Evolutionary conservation across 2,888 invertebrate genomes (phyloP).

Genomic region (Pimpla rufipes): DNA sequence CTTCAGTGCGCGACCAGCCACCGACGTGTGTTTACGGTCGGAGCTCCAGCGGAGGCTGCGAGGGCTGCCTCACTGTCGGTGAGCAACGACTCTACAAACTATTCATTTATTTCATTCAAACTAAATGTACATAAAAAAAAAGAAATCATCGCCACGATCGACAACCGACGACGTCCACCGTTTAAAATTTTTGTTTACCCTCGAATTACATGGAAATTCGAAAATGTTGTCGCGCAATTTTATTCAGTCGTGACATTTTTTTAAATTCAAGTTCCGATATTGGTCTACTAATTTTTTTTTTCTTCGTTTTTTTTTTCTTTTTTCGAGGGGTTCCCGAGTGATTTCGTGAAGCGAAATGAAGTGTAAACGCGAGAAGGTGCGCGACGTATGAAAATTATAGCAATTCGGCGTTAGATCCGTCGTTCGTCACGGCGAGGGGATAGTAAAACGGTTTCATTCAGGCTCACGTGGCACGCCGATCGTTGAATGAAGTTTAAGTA

Average conservation of each 20-base stretch:
- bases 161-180: slow-evolving; percentile 10
- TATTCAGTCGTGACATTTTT: too few relatives aligned
- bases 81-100: slow-evolving; percentile 51
- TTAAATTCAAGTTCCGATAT: too few relatives aligned
- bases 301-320: neutral
- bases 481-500: slow-evolving; percentile 67
- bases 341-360: slow-evolving; percentile 29
- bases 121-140: slow-evolving; percentile 1
- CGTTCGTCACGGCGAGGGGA: slow-evolving; percentile 14
- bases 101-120: neutral
- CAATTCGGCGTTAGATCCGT: neutral
- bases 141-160: neutral
- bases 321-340: slow-evolving; percentile 14
- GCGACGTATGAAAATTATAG: neutral
- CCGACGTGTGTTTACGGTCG: slow-evolving; percentile 80
- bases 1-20: slow-evolving; percentile 84
- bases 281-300: neutral
- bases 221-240: too few relatives aligned
- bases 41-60: slow-evolving; percentile 78
- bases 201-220: neutral
- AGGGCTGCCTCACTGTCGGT: slow-evolving; percentile 70
- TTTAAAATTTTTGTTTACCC: neutral
- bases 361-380: slow-evolving; percentile 40
- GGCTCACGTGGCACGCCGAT: slow-evolving; percentile 66
- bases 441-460: slow-evolving; percentile 65